phyloP scores from a whole-genome alignment of 2,113 vertebrate genomes.

The Cyprinodon brontotheroides region DNA sequence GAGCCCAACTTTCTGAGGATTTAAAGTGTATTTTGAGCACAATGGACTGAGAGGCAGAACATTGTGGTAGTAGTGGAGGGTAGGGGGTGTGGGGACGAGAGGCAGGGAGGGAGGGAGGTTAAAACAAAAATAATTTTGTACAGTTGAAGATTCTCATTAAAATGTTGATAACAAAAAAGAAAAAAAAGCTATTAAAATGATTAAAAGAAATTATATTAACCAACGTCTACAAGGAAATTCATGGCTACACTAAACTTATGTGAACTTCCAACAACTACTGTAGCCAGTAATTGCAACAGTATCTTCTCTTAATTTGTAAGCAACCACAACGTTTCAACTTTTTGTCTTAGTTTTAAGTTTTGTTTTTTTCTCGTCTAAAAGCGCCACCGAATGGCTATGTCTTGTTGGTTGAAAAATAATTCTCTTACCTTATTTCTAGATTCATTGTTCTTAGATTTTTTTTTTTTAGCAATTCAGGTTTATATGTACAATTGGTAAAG shows the following conservation, averaged over 20 bases:
- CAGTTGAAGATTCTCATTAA: no score
- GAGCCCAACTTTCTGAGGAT: no score
- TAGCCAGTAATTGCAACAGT: background rate
- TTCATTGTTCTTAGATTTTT: constrained; percentile 21
- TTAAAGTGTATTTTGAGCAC: no score
- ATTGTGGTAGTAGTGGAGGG: no score
- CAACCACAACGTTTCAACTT: background rate
- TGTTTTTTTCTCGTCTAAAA: no score
- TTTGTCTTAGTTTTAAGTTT: no score
- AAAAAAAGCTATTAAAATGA: background rate
- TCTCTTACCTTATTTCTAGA: constrained; percentile 30
- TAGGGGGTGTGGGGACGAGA: no score
- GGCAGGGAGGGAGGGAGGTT: no score
- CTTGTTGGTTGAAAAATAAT: constrained; percentile 47
- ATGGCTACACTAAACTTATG: background rate
- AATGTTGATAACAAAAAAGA: no score
- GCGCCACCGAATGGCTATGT: constrained; percentile 16
- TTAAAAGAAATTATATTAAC: background rate
- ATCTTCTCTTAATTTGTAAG: background rate
- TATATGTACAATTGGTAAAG: constrained; percentile 26
- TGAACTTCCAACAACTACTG: background rate
- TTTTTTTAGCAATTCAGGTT: background rate
- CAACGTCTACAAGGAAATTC: background rate
- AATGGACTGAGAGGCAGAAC: no score
- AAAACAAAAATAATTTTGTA: no score